Percentiles rank a stretch among this genome's conserved stretches.
Conservation (phyloP, 2,797 vertebrate genomes). For the Mycteria americana region DNA sequence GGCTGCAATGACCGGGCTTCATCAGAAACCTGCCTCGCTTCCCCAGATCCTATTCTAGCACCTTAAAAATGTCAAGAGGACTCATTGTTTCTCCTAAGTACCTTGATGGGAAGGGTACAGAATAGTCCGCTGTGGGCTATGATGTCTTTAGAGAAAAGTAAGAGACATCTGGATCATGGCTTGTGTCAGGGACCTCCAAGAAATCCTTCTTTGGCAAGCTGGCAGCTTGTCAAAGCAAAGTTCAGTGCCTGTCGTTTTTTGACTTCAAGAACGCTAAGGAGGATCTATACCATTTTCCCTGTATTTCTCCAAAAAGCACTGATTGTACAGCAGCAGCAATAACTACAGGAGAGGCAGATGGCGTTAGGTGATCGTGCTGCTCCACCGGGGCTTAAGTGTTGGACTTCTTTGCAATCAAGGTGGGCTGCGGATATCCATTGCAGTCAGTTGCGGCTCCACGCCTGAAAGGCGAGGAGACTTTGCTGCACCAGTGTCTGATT, state of each 20-base stretch:
- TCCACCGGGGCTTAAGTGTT: neutral
- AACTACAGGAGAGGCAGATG: neutral
- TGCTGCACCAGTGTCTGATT: slow-evolving; percentile 7
- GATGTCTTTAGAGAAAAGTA: neutral
- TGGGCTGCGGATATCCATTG: neutral
- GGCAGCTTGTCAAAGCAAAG: no score
- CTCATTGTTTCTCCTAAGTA: neutral
- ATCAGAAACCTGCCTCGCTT: neutral
- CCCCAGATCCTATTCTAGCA: neutral
- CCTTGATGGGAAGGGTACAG: neutral
- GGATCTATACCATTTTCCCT: neutral
- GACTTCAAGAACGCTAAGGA: neutral
- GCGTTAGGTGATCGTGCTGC: neutral
- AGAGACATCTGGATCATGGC: neutral
- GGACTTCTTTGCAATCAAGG: neutral
- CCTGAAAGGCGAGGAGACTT: neutral
- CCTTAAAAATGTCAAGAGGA: neutral
- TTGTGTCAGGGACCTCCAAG: neutral
- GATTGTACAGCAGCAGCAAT: neutral
- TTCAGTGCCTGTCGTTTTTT: neutral
- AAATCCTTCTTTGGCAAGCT: neutral
- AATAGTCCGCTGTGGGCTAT: neutral
- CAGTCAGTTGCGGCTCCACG: neutral
- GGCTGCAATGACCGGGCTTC: neutral
- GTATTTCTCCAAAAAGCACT: neutral